Conservation (phyloP, 2,888 invertebrate genomes). For the Tachystola acroxantha region DNA sequence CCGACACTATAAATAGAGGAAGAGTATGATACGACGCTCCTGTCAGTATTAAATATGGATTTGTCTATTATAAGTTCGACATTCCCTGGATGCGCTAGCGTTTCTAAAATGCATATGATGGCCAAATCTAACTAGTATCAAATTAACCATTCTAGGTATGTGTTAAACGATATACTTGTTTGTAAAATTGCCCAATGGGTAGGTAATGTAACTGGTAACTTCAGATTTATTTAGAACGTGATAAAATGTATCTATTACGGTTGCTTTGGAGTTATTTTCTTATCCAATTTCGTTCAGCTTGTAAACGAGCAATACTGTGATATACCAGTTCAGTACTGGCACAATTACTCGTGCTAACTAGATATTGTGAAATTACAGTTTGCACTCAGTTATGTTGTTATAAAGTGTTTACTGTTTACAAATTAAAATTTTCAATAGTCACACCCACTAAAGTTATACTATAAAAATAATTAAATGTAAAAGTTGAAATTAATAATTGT, state of each 20-base stretch:
- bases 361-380: not conserved
- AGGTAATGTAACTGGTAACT: too few species aligned
- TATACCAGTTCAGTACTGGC: constrained; percentile 8
- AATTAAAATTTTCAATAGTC: too few species aligned
- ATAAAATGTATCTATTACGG: constrained; percentile 11
- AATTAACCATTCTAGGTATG: too few species aligned
- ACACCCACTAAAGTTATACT: too few species aligned
- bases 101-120: too few species aligned
- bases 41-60: constrained; percentile 6
- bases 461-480: too few species aligned
- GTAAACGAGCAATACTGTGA: constrained; percentile 17
- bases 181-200: not conserved
- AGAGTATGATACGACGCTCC: constrained; percentile 14
- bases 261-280: constrained; percentile 22
- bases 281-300: constrained; percentile 26
- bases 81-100: not conserved
- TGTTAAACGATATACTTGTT: constrained; percentile 12
- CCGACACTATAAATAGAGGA: constrained; percentile 20
- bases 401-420: too few species aligned
- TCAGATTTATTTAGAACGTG: constrained; percentile 9
- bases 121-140: too few species aligned
- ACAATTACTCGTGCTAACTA: constrained; percentile 3
- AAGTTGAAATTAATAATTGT: too few species aligned
- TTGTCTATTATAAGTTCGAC: constrained; percentile 1
- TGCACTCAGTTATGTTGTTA: not conserved